Conservation (phyloP, 2,113 vertebrate species). For the Pavo muticus region DNA sequence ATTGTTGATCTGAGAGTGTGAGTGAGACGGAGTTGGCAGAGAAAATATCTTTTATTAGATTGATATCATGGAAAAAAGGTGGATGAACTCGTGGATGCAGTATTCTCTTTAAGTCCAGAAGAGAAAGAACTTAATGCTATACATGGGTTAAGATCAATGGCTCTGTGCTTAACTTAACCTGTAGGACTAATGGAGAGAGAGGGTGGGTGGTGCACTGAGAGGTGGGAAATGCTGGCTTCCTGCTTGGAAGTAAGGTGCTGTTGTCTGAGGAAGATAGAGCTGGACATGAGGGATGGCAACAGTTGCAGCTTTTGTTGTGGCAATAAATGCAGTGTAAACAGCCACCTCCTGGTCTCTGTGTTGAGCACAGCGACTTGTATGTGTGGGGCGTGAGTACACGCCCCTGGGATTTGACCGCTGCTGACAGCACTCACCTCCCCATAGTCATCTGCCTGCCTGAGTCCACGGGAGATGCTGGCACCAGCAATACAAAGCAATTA, state of each 20-base stretch:
- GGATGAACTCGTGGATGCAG: not conserved
- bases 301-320: not conserved
- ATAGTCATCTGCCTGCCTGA: not conserved
- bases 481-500: not conserved
- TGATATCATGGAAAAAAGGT: not conserved
- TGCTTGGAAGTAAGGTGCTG: not conserved
- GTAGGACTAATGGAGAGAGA: not conserved
- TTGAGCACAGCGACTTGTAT: not conserved
- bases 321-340: not conserved
- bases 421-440: not conserved
- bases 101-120: not conserved
- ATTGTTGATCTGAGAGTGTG: not conserved
- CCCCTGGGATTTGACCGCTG: not conserved
- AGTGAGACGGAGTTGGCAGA: not conserved
- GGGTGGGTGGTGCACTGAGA: not conserved
- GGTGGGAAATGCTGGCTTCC: not conserved
- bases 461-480: not conserved
- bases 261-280: not conserved
- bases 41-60: not conserved
- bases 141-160: not conserved
- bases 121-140: not conserved
- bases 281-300: not conserved
- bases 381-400: not conserved
- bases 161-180: not conserved
- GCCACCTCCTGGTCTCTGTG: not conserved